Evolutionary conservation across 2,113 vertebrate species (phyloP).

Genomic region (Buteo buteo): DNA sequence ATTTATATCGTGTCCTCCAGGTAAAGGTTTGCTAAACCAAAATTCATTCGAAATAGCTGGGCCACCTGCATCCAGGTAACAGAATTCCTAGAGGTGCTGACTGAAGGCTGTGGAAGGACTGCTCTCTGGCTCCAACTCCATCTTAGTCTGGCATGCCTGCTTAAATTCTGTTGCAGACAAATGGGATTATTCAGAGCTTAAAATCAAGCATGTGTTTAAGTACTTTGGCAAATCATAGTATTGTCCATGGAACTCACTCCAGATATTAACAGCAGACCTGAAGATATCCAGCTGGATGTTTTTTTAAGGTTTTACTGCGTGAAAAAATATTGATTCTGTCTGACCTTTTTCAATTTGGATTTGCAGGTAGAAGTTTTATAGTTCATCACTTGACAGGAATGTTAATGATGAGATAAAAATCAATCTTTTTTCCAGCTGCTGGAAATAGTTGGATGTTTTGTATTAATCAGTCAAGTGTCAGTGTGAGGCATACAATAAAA

Average conservation of each 20-base stretch:
- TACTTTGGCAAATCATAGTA: neutral
- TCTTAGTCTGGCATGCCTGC: neutral
- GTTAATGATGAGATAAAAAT: neutral
- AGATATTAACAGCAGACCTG: neutral
- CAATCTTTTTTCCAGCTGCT: neutral
- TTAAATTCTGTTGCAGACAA: neutral
- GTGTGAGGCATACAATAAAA: neutral
- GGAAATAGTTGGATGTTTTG: neutral
- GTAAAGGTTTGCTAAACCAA: neutral
- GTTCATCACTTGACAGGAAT: neutral
- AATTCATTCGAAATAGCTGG: neutral
- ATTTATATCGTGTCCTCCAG: neutral
- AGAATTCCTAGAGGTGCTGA: neutral
- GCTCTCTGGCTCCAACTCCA: neutral
- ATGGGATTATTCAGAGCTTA: neutral
- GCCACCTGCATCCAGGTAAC: neutral
- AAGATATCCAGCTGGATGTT: neutral
- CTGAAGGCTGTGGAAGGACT: neutral
- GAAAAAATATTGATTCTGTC: neutral
- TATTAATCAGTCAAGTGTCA: neutral
- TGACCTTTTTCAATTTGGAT: neutral
- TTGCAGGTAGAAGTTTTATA: neutral
- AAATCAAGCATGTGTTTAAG: neutral
- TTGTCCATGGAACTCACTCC: neutral
- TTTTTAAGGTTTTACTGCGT: neutral